phyloP scores from a whole-genome alignment of 2,888 invertebrate species.

The Girardia tigrina region DNA sequence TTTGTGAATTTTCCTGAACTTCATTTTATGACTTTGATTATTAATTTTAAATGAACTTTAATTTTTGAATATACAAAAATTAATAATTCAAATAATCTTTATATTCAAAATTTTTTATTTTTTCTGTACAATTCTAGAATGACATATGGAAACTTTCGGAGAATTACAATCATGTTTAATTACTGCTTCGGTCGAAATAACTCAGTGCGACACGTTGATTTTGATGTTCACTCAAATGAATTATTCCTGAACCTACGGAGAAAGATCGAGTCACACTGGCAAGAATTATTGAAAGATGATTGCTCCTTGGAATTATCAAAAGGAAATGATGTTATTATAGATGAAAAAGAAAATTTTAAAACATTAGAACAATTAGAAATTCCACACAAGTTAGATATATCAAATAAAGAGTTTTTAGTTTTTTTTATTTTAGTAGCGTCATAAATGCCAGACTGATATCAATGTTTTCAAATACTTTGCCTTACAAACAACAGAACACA shows the following conservation, averaged over 20 bases:
- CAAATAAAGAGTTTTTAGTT: not conserved
- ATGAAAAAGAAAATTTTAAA: conserved; percentile 5
- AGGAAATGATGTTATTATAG: not conserved
- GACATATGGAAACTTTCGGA: not conserved
- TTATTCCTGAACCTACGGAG: not conserved
- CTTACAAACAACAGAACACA: not conserved
- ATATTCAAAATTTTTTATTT: too few species aligned
- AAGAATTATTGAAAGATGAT: not conserved
- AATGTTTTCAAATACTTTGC: not conserved
- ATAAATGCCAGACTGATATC: conserved; percentile 2
- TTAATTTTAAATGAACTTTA: too few species aligned
- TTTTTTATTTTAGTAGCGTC: not conserved
- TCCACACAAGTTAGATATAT: not conserved
- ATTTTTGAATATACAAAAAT: too few species aligned
- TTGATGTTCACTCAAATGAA: not conserved
- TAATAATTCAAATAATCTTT: too few species aligned
- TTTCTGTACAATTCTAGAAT: conserved; percentile 10
- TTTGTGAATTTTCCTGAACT: too few species aligned
- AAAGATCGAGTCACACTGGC: not conserved
- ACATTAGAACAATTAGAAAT: conserved; percentile 11
- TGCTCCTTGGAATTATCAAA: conserved; percentile 17
- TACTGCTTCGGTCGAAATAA: not conserved
- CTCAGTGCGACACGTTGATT: not conserved
- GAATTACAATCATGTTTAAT: not conserved
- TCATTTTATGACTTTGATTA: too few species aligned